These are phyloP conservation scores for Azemiops feae DNA, from an alignment of 2,113 vertebrate genomes.

Conservation along the genomic window DNA sequence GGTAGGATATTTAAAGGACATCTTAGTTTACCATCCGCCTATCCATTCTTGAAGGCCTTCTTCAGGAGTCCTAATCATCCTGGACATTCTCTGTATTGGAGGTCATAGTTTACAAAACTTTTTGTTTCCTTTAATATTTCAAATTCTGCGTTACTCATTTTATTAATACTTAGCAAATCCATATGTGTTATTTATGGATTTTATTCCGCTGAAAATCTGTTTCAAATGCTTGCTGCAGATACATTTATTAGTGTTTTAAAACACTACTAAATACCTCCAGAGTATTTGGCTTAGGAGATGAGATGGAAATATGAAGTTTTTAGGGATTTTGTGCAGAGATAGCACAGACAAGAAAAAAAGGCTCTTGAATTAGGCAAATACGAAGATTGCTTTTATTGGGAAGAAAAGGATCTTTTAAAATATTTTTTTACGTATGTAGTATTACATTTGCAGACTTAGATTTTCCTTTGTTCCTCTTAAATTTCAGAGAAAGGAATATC, in stretches of 20 bases:
- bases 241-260: background rate
- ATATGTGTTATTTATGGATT: background rate
- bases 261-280: background rate
- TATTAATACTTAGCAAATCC: background rate
- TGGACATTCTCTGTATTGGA: background rate
- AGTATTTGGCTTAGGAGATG: background rate
- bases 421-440: background rate
- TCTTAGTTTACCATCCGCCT: background rate
- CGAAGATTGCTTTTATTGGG: background rate
- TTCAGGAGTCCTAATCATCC: background rate
- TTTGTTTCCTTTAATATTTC: background rate
- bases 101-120: background rate
- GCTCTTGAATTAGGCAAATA: background rate
- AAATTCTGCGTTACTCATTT: background rate
- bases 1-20: background rate
- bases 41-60: background rate
- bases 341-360: background rate
- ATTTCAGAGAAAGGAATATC: background rate
- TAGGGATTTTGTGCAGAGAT: constrained; percentile 32
- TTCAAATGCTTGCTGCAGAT: background rate
- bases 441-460: background rate
- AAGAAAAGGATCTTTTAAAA: background rate
- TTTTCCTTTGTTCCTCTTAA: background rate
- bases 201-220: background rate
- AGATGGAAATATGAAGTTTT: background rate